Evolutionary conservation across 2,797 vertebrate species (phyloP).

Genomic region (Anguilla marmorata): DNA sequence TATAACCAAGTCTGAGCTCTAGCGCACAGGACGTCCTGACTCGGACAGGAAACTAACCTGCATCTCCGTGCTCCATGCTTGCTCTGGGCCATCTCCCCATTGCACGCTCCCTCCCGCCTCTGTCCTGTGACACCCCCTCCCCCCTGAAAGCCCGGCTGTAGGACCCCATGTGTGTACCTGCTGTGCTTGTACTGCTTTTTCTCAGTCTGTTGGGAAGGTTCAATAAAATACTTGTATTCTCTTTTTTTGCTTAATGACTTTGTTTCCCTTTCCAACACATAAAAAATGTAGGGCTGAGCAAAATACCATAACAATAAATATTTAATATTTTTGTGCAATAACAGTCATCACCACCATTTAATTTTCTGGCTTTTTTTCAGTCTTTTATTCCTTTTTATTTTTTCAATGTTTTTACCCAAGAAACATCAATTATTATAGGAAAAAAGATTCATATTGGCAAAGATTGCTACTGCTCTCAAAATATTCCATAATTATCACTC

Average conservation of each 20-base stretch:
- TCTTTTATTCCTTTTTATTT: too few species aligned
- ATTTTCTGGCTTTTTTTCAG: too few species aligned
- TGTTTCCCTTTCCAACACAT: constrained; percentile 7
- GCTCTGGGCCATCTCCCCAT: not conserved
- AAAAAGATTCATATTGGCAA: too few species aligned
- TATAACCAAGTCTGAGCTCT: not conserved
- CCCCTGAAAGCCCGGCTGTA: not conserved
- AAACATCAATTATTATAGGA: too few species aligned
- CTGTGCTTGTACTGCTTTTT: not conserved
- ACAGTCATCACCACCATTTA: too few species aligned
- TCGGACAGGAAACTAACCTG: constrained; percentile 57
- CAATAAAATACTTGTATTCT: constrained; percentile 27
- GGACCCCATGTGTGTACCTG: constrained; percentile 7
- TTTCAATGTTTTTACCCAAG: too few species aligned
- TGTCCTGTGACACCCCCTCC: constrained; percentile 6
- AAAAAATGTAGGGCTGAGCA: not conserved
- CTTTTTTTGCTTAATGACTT: constrained; percentile 6
- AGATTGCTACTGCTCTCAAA: too few species aligned
- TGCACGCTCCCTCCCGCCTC: not conserved
- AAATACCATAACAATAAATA: not conserved
- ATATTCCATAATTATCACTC: too few species aligned
- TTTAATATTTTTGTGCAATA: too few species aligned
- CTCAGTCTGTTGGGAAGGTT: constrained; percentile 5
- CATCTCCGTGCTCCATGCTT: constrained; percentile 9
- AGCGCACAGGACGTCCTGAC: constrained; percentile 57